These are phyloP conservation scores for Battus philenor DNA, from an alignment of 1,140 invertebrate genomes.

Conservation along the genomic window DNA sequence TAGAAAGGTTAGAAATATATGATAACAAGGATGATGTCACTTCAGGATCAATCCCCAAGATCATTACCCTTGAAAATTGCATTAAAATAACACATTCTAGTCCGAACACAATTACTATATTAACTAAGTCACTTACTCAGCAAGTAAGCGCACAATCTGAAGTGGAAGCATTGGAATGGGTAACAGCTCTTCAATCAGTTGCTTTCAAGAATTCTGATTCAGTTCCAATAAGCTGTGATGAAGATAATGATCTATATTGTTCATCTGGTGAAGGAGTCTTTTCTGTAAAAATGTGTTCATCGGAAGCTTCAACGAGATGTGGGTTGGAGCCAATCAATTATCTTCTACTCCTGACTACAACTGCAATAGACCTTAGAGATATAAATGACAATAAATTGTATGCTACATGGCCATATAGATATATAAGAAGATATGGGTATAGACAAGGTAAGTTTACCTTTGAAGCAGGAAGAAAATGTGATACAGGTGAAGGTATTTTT, in stretches of 20 bases:
- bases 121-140: conserved; percentile 83
- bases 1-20: conserved; percentile 89
- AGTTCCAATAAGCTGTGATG: conserved; percentile 81
- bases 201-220: conserved; percentile 85
- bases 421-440: conserved; percentile 89
- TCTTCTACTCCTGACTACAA: conserved; percentile 83
- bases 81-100: conserved; percentile 86
- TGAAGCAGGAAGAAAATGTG: conserved; percentile 92
- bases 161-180: conserved; percentile 85
- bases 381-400: conserved; percentile 79
- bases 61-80: conserved; percentile 89
- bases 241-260: conserved; percentile 92
- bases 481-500: conserved; percentile 90
- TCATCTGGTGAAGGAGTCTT: conserved; percentile 88
- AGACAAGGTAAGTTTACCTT: conserved; percentile 90
- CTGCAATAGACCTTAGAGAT: conserved; percentile 84
- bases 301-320: conserved; percentile 86
- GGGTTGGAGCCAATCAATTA: conserved; percentile 83
- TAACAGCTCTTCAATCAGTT: conserved; percentile 86
- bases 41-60: conserved; percentile 80
- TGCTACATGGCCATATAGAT: conserved; percentile 91
- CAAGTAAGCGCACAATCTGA: conserved; percentile 84
- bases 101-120: conserved; percentile 79
- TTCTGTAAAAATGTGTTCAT: conserved; percentile 84
- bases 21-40: conserved; percentile 84